Percentiles rank a stretch among this genome's conserved stretches.
phyloP scores from a whole-genome alignment of 35 echinoderm and acorn worm genomes.

The Eucidaris tribuloides region DNA sequence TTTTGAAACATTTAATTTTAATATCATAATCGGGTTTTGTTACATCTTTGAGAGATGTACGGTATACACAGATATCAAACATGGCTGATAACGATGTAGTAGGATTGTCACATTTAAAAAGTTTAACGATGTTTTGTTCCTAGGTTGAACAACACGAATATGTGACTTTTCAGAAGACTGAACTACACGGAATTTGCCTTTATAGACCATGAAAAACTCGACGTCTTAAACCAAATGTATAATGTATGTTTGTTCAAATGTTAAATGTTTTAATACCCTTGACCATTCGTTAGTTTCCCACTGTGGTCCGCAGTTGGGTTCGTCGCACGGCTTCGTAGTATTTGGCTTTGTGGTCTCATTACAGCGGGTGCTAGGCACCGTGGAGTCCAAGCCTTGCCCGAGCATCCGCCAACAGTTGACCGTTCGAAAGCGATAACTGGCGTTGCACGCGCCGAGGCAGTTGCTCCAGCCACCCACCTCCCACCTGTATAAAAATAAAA shows the following conservation, averaged over 20 bases:
- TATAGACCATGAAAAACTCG: neutral
- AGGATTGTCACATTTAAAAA: too few species aligned
- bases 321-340: conserved; percentile 6
- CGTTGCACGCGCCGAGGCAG: conserved; percentile 17
- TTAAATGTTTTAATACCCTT: neutral
- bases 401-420: conserved; percentile 59
- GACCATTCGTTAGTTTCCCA: conserved; percentile 56
- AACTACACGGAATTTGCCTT: neutral
- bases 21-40: too few species aligned
- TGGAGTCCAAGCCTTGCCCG: conserved; percentile 44
- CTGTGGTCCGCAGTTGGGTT: conserved; percentile 36
- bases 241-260: neutral
- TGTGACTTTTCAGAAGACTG: neutral
- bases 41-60: too few species aligned
- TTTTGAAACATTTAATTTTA: neutral
- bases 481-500: conserved; percentile 13
- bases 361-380: conserved; percentile 12
- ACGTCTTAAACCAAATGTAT: neutral
- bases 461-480: conserved; percentile 49
- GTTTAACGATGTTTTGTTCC: too few species aligned
- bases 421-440: conserved; percentile 28
- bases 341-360: conserved; percentile 11
- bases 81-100: too few species aligned
- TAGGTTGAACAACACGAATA: neutral
- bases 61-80: too few species aligned